Percentiles rank a stretch among this genome's conserved stretches.
Conservation (phyloP, 2,113 vertebrate species). For the Xerus inauris region DNA sequence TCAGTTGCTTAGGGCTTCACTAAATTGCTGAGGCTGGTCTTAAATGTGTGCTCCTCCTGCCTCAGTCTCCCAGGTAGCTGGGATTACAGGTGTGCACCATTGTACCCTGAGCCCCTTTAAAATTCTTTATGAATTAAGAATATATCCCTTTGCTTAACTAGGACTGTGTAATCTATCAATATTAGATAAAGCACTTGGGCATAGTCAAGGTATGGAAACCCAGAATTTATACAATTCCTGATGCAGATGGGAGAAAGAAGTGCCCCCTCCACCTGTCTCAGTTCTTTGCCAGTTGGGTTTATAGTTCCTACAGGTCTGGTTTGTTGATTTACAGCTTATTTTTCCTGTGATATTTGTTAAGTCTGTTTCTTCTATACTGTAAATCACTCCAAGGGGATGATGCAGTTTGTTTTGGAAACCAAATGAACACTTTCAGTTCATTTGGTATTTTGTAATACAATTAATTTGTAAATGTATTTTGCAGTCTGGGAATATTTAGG, state of each 20-base stretch:
- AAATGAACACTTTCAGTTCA: not conserved
- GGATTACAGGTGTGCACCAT: not conserved
- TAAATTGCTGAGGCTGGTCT: not conserved
- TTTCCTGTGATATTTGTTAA: not conserved
- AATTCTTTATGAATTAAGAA: not conserved
- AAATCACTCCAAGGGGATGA: not conserved
- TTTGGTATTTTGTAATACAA: not conserved
- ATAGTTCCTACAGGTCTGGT: not conserved
- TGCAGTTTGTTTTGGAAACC: constrained; percentile 28
- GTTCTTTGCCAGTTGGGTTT: not conserved
- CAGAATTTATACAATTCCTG: not conserved
- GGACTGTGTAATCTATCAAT: not conserved
- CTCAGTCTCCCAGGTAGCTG: not conserved
- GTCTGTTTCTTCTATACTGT: not conserved
- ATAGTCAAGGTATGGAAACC: not conserved
- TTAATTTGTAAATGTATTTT: not conserved
- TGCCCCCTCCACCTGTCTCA: not conserved
- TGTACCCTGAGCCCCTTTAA: not conserved
- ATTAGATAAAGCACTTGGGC: not conserved
- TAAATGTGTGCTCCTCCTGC: not conserved
- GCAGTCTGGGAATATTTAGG: not conserved
- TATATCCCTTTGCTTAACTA: not conserved
- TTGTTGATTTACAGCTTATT: not conserved
- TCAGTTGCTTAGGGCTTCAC: not conserved
- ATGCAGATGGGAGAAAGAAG: not conserved